phyloP scores from a whole-genome alignment of 2,888 invertebrate species.

The Caenorhabditis sp. region DNA sequence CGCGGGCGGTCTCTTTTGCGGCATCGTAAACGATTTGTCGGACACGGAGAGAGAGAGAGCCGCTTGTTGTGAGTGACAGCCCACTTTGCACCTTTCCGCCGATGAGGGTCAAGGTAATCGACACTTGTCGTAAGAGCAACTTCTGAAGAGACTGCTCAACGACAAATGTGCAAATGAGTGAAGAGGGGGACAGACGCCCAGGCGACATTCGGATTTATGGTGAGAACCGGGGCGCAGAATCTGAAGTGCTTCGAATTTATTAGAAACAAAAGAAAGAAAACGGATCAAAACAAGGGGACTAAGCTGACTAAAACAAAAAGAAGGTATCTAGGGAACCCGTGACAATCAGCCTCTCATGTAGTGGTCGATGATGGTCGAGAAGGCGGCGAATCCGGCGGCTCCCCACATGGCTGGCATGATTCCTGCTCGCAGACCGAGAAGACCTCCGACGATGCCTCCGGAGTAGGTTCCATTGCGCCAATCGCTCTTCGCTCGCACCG shows the following conservation, averaged over 20 bases:
- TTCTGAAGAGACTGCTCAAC: conserved; percentile 32
- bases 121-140: conserved; percentile 48
- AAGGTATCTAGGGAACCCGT: conserved; percentile 4
- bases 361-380: conserved; percentile 96
- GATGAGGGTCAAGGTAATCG: conserved; percentile 43
- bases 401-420: conserved; percentile 90
- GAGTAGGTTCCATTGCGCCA: conserved; percentile 87
- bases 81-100: conserved; percentile 59
- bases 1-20: conserved; percentile 44
- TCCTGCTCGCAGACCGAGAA: conserved; percentile 87
- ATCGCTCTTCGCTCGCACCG: conserved; percentile 89
- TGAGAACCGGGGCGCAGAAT: conserved; percentile 22
- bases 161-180: conserved; percentile 12
- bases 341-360: conserved; percentile 72
- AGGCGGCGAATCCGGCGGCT: conserved; percentile 96
- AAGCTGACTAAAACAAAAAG: conserved; percentile 20
- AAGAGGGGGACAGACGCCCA: conserved; percentile 30
- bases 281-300: background rate
- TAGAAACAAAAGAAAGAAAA: conserved; percentile 2
- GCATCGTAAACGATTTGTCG: conserved; percentile 58
- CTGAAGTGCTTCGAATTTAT: background rate
- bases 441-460: conserved; percentile 84
- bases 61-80: conserved; percentile 56
- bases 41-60: conserved; percentile 15
- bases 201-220: conserved; percentile 51